A percentile compares a stretch with the other conserved stretches of the same genome.
Conservation (phyloP, 2,797 vertebrate species). For the Microctenopoma lineatum region DNA sequence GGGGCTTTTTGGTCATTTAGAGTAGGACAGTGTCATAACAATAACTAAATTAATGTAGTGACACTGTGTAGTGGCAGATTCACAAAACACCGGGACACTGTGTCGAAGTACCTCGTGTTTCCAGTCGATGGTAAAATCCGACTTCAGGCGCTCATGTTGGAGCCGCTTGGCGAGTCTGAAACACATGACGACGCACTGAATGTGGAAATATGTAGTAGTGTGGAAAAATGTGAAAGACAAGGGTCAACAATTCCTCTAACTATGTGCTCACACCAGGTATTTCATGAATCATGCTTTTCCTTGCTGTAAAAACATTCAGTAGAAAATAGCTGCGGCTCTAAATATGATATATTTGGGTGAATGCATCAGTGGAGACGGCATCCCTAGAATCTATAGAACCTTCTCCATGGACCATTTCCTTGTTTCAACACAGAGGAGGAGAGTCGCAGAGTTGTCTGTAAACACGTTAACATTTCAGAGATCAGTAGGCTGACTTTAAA, state of each 20-base stretch:
- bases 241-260: background rate
- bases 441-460: too few relatives aligned
- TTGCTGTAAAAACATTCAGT: background rate
- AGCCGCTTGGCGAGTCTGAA: conserved; percentile 87
- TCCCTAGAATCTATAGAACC: background rate
- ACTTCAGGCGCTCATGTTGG: conserved; percentile 86
- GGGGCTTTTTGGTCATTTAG: background rate
- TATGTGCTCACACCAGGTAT: background rate
- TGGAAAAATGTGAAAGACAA: background rate
- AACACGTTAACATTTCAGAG: too few relatives aligned
- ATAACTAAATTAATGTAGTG: background rate
- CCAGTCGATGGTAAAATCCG: conserved; percentile 95
- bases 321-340: background rate
- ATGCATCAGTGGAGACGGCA: background rate
- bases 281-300: background rate
- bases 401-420: background rate
- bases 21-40: background rate
- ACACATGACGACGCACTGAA: conserved; percentile 34
- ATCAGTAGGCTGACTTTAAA: too few relatives aligned
- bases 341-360: background rate
- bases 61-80: background rate
- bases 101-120: conserved; percentile 86
- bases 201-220: background rate
- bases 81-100: background rate
- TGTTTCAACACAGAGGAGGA: too few relatives aligned